These are phyloP conservation scores for Labeo rohita DNA, from an alignment of 2,113 vertebrate genomes.

Conservation along the genomic window DNA sequence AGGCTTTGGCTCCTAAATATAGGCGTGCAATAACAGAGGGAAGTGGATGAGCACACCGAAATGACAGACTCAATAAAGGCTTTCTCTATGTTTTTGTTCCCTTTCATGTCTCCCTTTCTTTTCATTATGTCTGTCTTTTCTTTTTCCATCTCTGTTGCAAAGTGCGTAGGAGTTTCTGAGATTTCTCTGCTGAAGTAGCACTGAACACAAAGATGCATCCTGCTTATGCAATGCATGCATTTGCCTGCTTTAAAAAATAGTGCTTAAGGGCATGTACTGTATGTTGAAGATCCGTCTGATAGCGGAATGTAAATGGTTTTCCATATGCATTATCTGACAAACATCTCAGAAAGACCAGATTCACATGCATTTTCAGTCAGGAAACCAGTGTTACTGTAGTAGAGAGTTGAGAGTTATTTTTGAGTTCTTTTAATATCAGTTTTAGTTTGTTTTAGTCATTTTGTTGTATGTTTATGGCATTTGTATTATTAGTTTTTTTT, in stretches of 20 bases:
- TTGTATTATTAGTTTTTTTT: too few species aligned
- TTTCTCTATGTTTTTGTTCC: slow-evolving; percentile 8
- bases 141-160: background rate
- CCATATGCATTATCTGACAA: background rate
- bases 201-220: background rate
- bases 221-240: background rate
- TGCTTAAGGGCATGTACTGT: background rate
- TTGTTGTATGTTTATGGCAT: too few species aligned
- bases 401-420: too few species aligned
- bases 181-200: slow-evolving; percentile 2
- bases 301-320: background rate
- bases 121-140: slow-evolving; percentile 26
- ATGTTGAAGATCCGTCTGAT: background rate
- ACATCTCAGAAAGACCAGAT: background rate
- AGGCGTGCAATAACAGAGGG: slow-evolving; percentile 14
- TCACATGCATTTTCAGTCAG: background rate
- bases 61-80: slow-evolving; percentile 32
- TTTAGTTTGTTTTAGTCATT: too few species aligned
- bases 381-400: background rate
- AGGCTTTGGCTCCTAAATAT: slow-evolving; percentile 33
- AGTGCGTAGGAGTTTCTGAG: slow-evolving; percentile 29
- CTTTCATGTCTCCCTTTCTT: slow-evolving; percentile 12
- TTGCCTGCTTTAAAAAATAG: background rate
- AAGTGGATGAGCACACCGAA: slow-evolving; percentile 27
- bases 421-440: too few species aligned